Evolutionary conservation across 1,140 invertebrate species (phyloP), one percentile per base, ranked within the genome.

Genomic region (Idris sp.): DNA sequence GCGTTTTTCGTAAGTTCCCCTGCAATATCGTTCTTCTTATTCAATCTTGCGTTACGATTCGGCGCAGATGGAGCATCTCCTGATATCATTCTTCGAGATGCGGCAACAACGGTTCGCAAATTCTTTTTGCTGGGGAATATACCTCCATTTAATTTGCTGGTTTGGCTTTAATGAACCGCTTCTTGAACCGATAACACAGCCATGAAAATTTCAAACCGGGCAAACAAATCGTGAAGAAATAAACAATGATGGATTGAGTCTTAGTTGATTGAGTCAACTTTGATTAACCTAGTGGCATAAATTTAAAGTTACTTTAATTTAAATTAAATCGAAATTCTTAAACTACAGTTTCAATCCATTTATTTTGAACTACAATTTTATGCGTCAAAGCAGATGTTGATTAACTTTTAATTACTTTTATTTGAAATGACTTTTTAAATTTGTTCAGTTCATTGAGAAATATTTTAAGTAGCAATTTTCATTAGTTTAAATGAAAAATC

Each of bases 11-110:
- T 68, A 16, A 40, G 35, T 56, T 62, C 71, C 54, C 71, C 62
- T 54, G 49, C 56, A 67, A 62, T 48, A 38, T 8, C 62, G 72
- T 68, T 31, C 72, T 68, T 68, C 72, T 74, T 68, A 74, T 56
- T 74, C 72, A 68, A 74, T 62, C 62, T 68, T 68, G 72, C 72
- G 72, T 68, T 74, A 74, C 72, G 48, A 74, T 74, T 74, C 15
- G 46, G 36, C 62, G 72, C 49, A 62, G 72, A 25, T 68, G 62
- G 30, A 74, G 54, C 54, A 65, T 65, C 61, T 53, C 19, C 19
- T 58, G 25, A 14, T 58, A 62, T 62, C 72, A 61, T 61, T 49
- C 48, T 35, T 41, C 54, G 38, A 40, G 26, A 54, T 22, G 28
- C 44, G 61, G 38, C 18, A 74, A 74, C 71, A 67, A 67, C 71